phyloP scores from a whole-genome alignment of 2,113 vertebrate species.

The Catharus fuscescens region DNA sequence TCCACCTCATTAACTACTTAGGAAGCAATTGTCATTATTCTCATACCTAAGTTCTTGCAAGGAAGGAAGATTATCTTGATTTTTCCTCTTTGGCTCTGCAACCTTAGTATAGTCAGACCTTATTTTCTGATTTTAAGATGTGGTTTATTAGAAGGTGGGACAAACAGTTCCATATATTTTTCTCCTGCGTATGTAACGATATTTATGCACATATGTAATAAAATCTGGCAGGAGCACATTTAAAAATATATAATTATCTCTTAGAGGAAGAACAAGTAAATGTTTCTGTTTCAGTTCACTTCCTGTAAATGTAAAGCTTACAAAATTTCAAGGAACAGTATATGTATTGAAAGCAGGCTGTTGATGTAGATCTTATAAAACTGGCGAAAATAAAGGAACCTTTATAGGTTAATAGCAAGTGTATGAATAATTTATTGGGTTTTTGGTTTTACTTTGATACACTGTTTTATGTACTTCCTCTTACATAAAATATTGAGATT shows the following conservation, averaged over 20 bases:
- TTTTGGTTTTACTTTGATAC: not conserved
- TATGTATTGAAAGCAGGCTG: not conserved
- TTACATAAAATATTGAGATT: not conserved
- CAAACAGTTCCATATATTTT: not conserved
- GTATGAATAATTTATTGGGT: not conserved
- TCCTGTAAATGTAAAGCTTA: not conserved
- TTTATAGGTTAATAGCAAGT: not conserved
- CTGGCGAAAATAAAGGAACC: not conserved
- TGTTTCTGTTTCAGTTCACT: not conserved
- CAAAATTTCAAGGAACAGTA: not conserved
- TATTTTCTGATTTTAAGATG: not conserved
- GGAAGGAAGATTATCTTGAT: not conserved
- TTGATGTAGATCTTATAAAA: not conserved
- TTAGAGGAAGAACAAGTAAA: not conserved
- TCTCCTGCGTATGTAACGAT: not conserved
- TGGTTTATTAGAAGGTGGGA: not conserved
- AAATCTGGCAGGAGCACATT: not conserved
- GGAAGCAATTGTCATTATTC: not conserved
- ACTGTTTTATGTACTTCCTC: not conserved
- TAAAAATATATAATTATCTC: not conserved
- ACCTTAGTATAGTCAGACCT: not conserved
- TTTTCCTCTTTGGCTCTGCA: not conserved
- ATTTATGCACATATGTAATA: not conserved
- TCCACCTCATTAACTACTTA: not conserved
- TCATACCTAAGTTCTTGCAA: not conserved